These are phyloP conservation scores for Coluber constrictor DNA, from an alignment of 2,797 vertebrate genomes.

Conservation along the genomic window DNA sequence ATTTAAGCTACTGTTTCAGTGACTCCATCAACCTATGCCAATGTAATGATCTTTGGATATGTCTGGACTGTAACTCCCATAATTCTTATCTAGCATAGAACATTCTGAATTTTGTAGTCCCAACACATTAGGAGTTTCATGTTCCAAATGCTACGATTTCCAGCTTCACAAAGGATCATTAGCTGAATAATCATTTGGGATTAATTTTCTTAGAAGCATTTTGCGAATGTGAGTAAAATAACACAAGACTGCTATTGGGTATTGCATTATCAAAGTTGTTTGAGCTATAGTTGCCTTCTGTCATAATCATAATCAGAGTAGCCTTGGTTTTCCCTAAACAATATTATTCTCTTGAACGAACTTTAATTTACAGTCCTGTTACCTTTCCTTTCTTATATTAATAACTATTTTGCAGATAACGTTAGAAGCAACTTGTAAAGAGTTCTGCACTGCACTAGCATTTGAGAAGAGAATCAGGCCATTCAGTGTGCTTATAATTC, in stretches of 20 bases:
- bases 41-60: background rate
- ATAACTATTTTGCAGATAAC: constrained; percentile 60
- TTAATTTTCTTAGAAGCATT: background rate
- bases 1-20: too few species aligned
- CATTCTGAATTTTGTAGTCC: background rate
- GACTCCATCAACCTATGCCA: background rate
- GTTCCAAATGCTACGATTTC: background rate
- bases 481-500: constrained; percentile 70
- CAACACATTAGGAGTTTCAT: background rate
- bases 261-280: background rate
- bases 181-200: background rate
- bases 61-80: background rate
- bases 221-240: background rate
- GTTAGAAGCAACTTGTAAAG: constrained; percentile 48
- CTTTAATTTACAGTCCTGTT: constrained; percentile 39
- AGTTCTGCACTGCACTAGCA: constrained; percentile 40
- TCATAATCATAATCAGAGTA: background rate
- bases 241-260: background rate
- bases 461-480: constrained; percentile 46
- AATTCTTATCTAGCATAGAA: background rate
- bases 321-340: constrained; percentile 15
- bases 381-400: constrained; percentile 46
- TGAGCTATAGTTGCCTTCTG: background rate
- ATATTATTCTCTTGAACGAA: constrained; percentile 36
- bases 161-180: background rate